Evolutionary conservation across 2,797 vertebrate genomes (phyloP), one percentile per base, ranked within the genome.

Genomic region (Tragelaphus oryx): DNA sequence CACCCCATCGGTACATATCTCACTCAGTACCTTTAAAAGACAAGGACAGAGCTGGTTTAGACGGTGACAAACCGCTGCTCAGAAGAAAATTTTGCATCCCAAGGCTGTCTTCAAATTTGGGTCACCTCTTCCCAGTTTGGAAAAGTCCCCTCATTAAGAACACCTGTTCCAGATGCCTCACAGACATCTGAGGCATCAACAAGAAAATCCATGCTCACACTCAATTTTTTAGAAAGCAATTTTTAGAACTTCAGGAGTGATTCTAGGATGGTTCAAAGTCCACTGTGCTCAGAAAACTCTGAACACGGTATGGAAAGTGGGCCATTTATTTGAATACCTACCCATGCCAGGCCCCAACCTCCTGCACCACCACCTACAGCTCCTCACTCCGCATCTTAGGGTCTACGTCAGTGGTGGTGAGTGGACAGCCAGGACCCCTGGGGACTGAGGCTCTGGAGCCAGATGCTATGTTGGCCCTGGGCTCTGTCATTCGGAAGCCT

Each of bases 351-450:
- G 37, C 84, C 55, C 76, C 57, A 11, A 12, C 9, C 13, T 33
- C 44, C n/a, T 8, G 28, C 4, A 3, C 48, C 11, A 1, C 3
- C 6, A 0, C 8, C 28, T 12, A 1, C 4, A 37, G 57, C 6
- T 1, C 17, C 55, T 5, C 5, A 0, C 11, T 26, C 33, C 0
- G 1, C 0, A 0, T 7, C 75, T 26, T 2, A 1, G 5, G 44
- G 4, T 9, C 46, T 18, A 2, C 0, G 54, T 41, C 65, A 33
- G n/a, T 0, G 17, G 8, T 3, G 13, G 13, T 3, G 2, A 33
- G 41, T 1, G 22, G 14, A 6, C 4, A 14, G 0, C 37, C 33
- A 37, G 50, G 59, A 9, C n/a, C 44, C 48, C 28, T 2, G 2
- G 8, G 13, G 16, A 8, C 41, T 5, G 9, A 14, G 12, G 33